These are phyloP conservation scores for Coturnix japonica DNA, from an alignment of 2,113 vertebrate genomes.

Conservation along the genomic window DNA sequence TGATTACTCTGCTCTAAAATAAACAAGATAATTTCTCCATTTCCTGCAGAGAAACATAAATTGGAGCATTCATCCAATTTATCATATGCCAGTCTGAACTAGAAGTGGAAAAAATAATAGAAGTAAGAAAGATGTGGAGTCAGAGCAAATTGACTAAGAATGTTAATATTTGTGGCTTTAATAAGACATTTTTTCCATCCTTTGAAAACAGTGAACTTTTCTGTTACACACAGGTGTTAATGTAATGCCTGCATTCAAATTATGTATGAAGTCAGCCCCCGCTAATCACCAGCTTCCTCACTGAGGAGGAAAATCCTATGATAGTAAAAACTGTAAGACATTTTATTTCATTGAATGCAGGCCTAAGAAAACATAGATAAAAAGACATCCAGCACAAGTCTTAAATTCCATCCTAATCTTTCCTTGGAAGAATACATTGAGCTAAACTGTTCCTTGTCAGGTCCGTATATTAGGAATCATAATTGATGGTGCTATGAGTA, in stretches of 20 bases:
- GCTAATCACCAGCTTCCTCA: neutral
- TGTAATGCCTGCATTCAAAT: neutral
- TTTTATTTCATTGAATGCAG: neutral
- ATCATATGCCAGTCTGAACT: conserved; percentile 30
- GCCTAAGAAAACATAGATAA: neutral
- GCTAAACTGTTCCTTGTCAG: neutral
- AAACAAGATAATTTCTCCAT: conserved; percentile 37
- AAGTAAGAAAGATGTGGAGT: conserved; percentile 45
- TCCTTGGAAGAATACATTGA: neutral
- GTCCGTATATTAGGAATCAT: neutral
- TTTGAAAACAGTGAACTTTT: conserved; percentile 47
- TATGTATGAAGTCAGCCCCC: neutral
- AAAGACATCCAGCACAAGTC: neutral
- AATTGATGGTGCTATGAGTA: neutral
- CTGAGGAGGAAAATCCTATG: neutral
- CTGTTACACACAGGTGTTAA: conserved; percentile 6
- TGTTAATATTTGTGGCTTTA: conserved; percentile 9
- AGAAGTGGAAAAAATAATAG: conserved; percentile 40
- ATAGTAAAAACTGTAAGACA: neutral
- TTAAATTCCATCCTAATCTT: neutral
- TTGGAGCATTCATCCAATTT: conserved; percentile 23
- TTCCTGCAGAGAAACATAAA: conserved; percentile 48
- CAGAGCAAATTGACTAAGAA: conserved; percentile 3
- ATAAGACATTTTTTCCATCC: conserved; percentile 28
- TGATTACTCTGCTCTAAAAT: conserved; percentile 39